Conservation (phyloP, 2,113 vertebrate species). For the Varanus salvator region DNA sequence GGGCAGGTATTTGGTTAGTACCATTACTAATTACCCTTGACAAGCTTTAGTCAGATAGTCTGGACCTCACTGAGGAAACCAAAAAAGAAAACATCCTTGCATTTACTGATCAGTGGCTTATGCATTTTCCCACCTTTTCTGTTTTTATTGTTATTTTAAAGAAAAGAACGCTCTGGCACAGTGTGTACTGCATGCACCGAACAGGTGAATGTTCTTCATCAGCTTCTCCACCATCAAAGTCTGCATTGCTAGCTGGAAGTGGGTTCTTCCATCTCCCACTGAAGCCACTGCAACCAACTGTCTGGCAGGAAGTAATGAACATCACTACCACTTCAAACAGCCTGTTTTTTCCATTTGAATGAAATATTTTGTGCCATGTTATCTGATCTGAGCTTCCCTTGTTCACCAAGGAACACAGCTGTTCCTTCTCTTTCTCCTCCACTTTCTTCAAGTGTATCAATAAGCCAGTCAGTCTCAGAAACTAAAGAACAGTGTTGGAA, state of each 20-base stretch:
- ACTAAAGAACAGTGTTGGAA: not conserved
- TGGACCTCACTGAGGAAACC: not conserved
- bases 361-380: not conserved
- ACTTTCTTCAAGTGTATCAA: too few relatives aligned
- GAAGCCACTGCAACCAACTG: not conserved
- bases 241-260: too few relatives aligned
- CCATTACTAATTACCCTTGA: constrained; percentile 59
- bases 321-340: not conserved
- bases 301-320: not conserved
- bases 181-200: too few relatives aligned
- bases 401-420: not conserved
- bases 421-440: too few relatives aligned
- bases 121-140: not conserved
- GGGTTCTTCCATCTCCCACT: too few relatives aligned
- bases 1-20: constrained; percentile 60
- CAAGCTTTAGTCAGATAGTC: constrained; percentile 41
- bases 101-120: constrained; percentile 17
- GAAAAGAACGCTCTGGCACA: not conserved
- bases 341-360: not conserved
- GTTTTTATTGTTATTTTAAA: not conserved
- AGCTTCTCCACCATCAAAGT: too few relatives aligned
- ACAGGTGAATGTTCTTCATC: too few relatives aligned
- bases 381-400: not conserved
- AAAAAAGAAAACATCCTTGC: not conserved
- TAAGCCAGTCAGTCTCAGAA: not conserved